Evolutionary conservation across 1,140 invertebrate genomes (phyloP), one percentile per base, ranked within the genome.

Genomic region (Maconellicoccus hirsutus): DNA sequence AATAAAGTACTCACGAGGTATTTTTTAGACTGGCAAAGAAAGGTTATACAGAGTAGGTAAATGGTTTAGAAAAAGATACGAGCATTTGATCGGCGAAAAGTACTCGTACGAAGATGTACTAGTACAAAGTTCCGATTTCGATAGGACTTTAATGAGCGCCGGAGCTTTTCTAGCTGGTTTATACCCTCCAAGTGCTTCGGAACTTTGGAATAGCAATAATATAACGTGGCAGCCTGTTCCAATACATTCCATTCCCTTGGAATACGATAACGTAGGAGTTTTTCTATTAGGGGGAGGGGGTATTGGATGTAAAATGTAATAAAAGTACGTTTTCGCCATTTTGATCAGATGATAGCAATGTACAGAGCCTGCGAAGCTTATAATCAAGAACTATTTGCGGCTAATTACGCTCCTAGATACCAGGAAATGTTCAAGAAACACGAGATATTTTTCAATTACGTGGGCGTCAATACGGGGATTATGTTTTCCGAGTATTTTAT

Each of bases 101-200:
- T 87, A 87, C 74, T 82, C 81, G 72, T 77, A 76, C 61, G 79
- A 81, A 74, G 83, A 92, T 76, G 84, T 94, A 70, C 84, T 83
- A 74, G 78, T 93, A 0, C 81, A 82, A 69, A 93, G 91, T 71
- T 95, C 94, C 3, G 89, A 94, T 80, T 86, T 88, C 1, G 92
- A 96, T 81, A 83, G 94, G 23, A 93, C 93, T 19, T 78, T 96
- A 4, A 95, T 94, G 90, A 95, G 92, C 74, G 94, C 92, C 0
- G 83, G 89, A 78, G 82, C 86, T 1, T 89, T 93, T 81, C 81
- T 96, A 72, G 92, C 93, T 73, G 91, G 92, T 10, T 74, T 85
- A 19, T 92, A 87, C 78, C 89, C 91, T 7, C 86, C 86, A 0
- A 75, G 76, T 14, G 81, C 79, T 8, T 59, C 72, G 12, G 78